Evolutionary conservation across 2,888 invertebrate genomes (phyloP), one percentile per base, ranked within the genome.

Genomic region (Coleophora deauratella): DNA sequence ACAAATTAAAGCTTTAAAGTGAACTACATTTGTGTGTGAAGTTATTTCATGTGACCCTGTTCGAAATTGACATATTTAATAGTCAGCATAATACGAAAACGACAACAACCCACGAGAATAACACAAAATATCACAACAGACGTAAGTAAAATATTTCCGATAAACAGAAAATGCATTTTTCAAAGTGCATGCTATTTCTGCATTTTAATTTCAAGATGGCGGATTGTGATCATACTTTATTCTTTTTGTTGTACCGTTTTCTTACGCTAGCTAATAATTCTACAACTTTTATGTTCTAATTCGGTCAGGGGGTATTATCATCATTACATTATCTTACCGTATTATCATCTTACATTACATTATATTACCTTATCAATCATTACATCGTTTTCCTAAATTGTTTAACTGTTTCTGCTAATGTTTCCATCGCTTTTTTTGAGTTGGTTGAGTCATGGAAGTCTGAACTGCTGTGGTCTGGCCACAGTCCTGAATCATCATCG

Each of bases 161-260:
- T 21, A 21, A 21, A 21, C 21, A 21, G 21, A 21, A 42, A 35
- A 45, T 38, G 40, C 43, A 31, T 28, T 2, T 38, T 38, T 21
- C 21, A 8, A n/a, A 51, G 40, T 52, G 52, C 50, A 52, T 51
- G 50, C 43, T 41, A 47, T 50, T 50, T 37, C 46, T 52, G 49
- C 49, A 52, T 51, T 41, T 45, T 35, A 46, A 51, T 53, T 60
- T 33, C 79, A 82, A 82, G 65, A 82, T 82, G 82, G 82, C 82
- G 70, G 72, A 67, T 15, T 9, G n/a, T 7, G 42, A 31, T 50
- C 54, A 53, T 54, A 47, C 46, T 48, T 52, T 51, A 52, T 60
- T n/a, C 61, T 62, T 54, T 66, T 37, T 41, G 27, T 27, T n/a
- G n/a, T n/a, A n/a, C n/a, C n/a, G n/a, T 27, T 37, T 21, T 21